A percentile compares a stretch with the other conserved stretches of the same genome.
Conservation (phyloP, 2,113 vertebrate species). For the Aphyosemion australe region DNA sequence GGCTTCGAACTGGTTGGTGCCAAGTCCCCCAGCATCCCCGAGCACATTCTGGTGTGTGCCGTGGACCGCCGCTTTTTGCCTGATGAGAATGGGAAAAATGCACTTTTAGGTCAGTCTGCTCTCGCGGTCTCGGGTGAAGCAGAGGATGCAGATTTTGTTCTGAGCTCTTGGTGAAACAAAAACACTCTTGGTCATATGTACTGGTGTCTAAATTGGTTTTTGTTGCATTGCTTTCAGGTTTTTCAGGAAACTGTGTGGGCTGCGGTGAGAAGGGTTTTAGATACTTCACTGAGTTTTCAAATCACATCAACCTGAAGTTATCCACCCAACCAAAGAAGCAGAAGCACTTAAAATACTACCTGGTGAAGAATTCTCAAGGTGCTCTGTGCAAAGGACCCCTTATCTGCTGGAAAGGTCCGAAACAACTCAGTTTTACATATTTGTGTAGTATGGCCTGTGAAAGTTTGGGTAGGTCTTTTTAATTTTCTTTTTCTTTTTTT, state of each 20-base stretch:
- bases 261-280: slow-evolving; percentile 98
- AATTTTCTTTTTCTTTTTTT: no score
- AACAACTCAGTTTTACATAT: background rate
- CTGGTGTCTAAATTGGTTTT: background rate
- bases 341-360: slow-evolving; percentile 99
- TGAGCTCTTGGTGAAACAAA: background rate
- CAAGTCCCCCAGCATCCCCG: slow-evolving; percentile 93
- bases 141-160: slow-evolving; percentile 3
- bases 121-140: background rate
- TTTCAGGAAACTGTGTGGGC: slow-evolving; percentile 98
- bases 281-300: slow-evolving; percentile 99
- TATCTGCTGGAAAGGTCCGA: slow-evolving; percentile 98
- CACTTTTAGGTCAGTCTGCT: slow-evolving; percentile 95
- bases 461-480: no score
- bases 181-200: background rate
- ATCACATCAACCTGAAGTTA: slow-evolving; percentile 98
- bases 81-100: slow-evolving; percentile 98
- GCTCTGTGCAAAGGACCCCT: slow-evolving; percentile 93
- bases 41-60: slow-evolving; percentile 96
- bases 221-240: slow-evolving; percentile 78
- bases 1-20: slow-evolving; percentile 97
- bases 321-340: slow-evolving; percentile 99
- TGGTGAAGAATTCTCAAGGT: slow-evolving; percentile 94
- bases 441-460: no score
- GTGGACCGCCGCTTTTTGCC: slow-evolving; percentile 97